Evolutionary conservation across 2,113 vertebrate genomes (phyloP).

Genomic region (Labeo catla): DNA sequence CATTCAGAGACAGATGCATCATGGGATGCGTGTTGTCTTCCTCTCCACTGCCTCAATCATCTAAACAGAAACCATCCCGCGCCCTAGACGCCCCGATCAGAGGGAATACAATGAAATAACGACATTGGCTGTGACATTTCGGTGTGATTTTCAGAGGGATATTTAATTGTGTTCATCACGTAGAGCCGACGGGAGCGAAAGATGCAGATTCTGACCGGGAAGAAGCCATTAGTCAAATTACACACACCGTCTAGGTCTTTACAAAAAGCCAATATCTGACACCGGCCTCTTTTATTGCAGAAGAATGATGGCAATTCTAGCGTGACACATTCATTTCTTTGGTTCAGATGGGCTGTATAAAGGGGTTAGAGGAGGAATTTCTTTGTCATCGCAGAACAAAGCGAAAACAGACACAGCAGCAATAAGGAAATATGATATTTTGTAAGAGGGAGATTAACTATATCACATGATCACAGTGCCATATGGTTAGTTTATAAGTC

Average conservation of each 20-base stretch:
- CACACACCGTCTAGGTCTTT: constrained; percentile 8
- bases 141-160: not conserved
- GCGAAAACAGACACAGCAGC: not conserved
- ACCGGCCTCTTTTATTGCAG: not conserved
- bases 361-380: constrained; percentile 6
- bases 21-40: not conserved
- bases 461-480: not conserved
- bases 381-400: constrained; percentile 12
- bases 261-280: constrained; percentile 13
- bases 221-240: constrained; percentile 33
- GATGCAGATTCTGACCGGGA: constrained; percentile 12
- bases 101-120: constrained; percentile 7
- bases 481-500: not conserved
- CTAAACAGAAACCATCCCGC: constrained; percentile 37
- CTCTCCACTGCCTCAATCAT: constrained; percentile 59
- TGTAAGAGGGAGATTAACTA: constrained; percentile 5
- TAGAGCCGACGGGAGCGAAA: not conserved
- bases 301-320: not conserved
- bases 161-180: not conserved
- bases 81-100: not conserved
- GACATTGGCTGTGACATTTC: constrained; percentile 9
- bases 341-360: not conserved
- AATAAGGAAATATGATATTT: constrained; percentile 27
- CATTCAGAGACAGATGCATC: constrained; percentile 24
- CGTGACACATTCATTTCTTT: constrained; percentile 27